Evolutionary conservation across 1,140 invertebrate genomes (phyloP).

Genomic region (Tenebrio molitor): DNA sequence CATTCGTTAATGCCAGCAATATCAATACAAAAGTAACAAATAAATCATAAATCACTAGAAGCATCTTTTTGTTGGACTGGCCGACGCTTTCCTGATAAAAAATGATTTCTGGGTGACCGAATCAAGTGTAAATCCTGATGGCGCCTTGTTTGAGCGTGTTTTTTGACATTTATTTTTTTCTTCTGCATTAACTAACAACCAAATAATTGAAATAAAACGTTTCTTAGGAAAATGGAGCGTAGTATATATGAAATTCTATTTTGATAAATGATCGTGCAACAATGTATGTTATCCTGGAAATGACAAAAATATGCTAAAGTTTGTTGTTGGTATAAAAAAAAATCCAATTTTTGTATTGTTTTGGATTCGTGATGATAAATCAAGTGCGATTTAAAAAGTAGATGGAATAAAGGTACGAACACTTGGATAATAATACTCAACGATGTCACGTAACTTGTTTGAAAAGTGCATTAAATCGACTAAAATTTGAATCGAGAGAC

Average conservation of each 20-base stretch:
- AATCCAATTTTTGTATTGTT: conserved; percentile 4
- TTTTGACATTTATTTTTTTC: conserved; percentile 25
- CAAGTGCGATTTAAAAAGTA: no score
- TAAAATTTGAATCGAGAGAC: conserved; percentile 12
- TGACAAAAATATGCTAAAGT: conserved; percentile 4
- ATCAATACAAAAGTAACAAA: no score
- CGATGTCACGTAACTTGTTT: conserved; percentile 10
- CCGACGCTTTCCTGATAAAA: no score
- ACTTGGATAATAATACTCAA: neutral
- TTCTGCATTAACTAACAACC: conserved; percentile 2
- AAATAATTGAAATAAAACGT: conserved; percentile 24
- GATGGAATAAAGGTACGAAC: neutral
- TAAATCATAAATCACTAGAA: no score
- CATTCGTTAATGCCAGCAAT: no score
- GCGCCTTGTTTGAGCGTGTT: no score
- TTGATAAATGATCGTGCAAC: conserved; percentile 12
- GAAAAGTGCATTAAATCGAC: conserved; percentile 14
- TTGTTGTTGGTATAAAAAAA: no score
- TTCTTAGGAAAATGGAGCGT: neutral
- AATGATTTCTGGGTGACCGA: no score
- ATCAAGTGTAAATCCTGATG: neutral
- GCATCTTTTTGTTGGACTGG: no score
- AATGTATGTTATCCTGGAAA: conserved; percentile 1
- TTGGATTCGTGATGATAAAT: no score
- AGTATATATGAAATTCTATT: neutral